Evolutionary conservation across 2,888 invertebrate species (phyloP).

Genomic region (Ametastegia equiseti): DNA sequence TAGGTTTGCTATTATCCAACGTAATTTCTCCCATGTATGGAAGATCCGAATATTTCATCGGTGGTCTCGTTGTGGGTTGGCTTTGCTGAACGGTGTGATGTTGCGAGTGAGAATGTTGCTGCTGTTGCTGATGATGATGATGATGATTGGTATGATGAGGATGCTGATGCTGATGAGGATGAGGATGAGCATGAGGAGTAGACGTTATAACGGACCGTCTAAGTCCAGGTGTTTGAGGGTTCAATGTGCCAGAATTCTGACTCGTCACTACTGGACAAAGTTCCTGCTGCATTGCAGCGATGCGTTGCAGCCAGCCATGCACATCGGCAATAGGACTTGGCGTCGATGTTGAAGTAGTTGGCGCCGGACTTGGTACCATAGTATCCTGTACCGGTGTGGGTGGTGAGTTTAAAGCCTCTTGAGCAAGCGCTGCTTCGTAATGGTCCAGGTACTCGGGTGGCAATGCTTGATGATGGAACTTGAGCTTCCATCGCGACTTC

Average conservation of each 20-base stretch:
- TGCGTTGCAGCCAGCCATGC: conserved; percentile 84
- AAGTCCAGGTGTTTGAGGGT: conserved; percentile 51
- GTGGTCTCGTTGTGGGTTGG: conserved; percentile 67
- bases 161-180: conserved; percentile 47
- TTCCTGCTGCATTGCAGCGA: conserved; percentile 85
- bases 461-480: conserved; percentile 89
- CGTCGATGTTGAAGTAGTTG: conserved; percentile 71
- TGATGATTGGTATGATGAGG: conserved; percentile 36
- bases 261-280: conserved; percentile 61
- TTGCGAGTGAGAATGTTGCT: conserved; percentile 57
- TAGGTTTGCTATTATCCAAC: conserved; percentile 90
- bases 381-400: conserved; percentile 63
- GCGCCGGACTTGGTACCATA: conserved; percentile 72
- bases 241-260: conserved; percentile 43
- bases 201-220: conserved; percentile 72
- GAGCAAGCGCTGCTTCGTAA: conserved; percentile 85
- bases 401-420: conserved; percentile 72
- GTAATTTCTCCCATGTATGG: conserved; percentile 97
- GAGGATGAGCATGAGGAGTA: conserved; percentile 59
- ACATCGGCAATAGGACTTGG: conserved; percentile 71
- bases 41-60: conserved; percentile 87
- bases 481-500: conserved; percentile 85
- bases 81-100: conserved; percentile 55
- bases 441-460: conserved; percentile 89
- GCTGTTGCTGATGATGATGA: conserved; percentile 50